phyloP scores from a whole-genome alignment of 2,797 vertebrate species.

The Myripristis jacobus region DNA sequence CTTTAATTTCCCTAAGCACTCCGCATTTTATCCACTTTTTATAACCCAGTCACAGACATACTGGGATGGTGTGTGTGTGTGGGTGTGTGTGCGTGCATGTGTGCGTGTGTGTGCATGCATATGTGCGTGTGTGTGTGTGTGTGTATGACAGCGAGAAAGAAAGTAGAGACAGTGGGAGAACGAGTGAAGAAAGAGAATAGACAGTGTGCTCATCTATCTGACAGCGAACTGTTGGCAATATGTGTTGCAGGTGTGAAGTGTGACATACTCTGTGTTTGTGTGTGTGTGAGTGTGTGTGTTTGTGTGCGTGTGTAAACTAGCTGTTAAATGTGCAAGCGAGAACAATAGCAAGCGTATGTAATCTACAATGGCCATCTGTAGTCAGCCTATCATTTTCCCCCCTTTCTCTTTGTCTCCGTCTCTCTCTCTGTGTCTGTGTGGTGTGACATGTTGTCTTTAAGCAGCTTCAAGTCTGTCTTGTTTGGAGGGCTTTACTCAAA shows the following conservation, averaged over 20 bases:
- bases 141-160: constrained; percentile 5
- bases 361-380: constrained; percentile 50
- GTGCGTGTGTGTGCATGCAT: background rate
- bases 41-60: constrained; percentile 39
- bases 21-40: constrained; percentile 53
- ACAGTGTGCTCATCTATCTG: constrained; percentile 26
- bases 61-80: no score
- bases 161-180: background rate
- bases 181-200: constrained; percentile 28
- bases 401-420: constrained; percentile 40
- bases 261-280: background rate
- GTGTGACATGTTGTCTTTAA: constrained; percentile 38
- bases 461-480: constrained; percentile 26
- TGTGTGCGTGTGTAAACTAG: background rate
- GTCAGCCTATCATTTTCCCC: constrained; percentile 55
- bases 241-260: constrained; percentile 27
- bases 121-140: constrained; percentile 3
- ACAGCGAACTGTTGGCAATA: constrained; percentile 42
- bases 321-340: constrained; percentile 43
- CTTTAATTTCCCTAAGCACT: constrained; percentile 59
- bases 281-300: no score
- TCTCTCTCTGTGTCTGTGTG: constrained; percentile 25
- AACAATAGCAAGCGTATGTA: constrained; percentile 46
- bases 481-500: constrained; percentile 19
- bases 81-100: no score